Base-by-base conservation (phyloP, 2,797 vertebrate genomes). In the Peromyscus nudipes region DNA sequence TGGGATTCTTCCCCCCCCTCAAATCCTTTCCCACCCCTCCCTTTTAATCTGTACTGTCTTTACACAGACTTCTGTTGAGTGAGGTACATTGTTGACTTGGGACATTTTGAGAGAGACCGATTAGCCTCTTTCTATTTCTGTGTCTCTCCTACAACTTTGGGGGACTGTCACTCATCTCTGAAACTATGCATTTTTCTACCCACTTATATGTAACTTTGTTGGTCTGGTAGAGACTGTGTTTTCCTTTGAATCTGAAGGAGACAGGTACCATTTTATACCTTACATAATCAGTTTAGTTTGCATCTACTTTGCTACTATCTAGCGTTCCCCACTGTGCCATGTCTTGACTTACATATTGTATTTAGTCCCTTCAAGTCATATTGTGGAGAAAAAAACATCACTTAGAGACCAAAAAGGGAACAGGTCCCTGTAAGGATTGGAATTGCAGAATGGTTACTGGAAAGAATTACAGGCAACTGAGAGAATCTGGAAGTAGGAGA, bases 211-310 rank as follows among this genome's bases (percentile, higher is more conserved):
- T 0, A 76, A 25, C 14, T 34, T 17, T 16, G 62, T 29, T 76
- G 5, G 40, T 73, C 62, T 62, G 55, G 25, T 27, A 83, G 77
- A 84, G 64, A 76, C 40, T 31, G 12, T 49, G 65, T 11, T 80
- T 75, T 84, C 34, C 23, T 96, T 57, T 67, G 40, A 80, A 85
- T 27, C 64, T 60, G 46, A 52, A 96, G 49, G 14, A 93, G 80
- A n/a, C 12, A 67, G 60, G 55, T 87, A 52, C 37, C 27, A 3
- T 80, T 91, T 52, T 89, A 82, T 83, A 84, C 87, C 37, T 29
- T 64, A 73, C 0, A 62, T 12, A 75, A n/a, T 85, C 43, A 19
- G 16, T 83, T 57, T 87, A 77, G 71, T 87, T 92, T 43, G 49
- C 31, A 84, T 46, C 75, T 79, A 87, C 27, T 65, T 49, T 94